These are phyloP conservation scores for Macrocentrus cingulum DNA, from an alignment of 1,140 invertebrate genomes.

Conservation along the genomic window DNA sequence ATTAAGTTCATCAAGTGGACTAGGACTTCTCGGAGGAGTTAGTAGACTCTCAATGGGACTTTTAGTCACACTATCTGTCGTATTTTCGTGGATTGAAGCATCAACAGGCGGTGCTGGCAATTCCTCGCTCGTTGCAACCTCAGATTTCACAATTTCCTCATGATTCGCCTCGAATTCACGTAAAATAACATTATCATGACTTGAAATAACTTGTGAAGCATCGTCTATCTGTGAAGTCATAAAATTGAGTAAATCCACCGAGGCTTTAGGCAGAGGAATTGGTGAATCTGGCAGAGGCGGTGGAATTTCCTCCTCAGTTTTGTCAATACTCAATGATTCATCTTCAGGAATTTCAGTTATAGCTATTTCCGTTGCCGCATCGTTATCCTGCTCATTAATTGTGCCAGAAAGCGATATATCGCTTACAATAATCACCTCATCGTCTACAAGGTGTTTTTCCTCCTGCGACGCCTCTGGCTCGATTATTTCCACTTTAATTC, in stretches of 20 bases:
- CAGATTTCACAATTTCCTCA: neutral
- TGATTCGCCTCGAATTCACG: too few relatives aligned
- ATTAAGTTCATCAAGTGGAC: conserved; percentile 35
- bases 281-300: conserved; percentile 44
- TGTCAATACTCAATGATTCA: neutral
- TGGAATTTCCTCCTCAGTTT: conserved; percentile 32
- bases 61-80: too few relatives aligned
- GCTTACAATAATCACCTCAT: neutral
- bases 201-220: neutral
- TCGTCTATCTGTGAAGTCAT: conserved; percentile 30
- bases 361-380: neutral
- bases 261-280: conserved; percentile 32
- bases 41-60: conserved; percentile 32
- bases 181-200: too few relatives aligned
- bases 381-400: neutral
- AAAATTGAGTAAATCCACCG: conserved; percentile 27
- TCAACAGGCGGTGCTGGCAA: neutral
- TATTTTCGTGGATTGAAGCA: too few relatives aligned
- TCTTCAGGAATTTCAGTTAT: neutral
- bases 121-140: neutral
- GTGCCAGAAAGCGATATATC: conserved; percentile 3
- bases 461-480: neutral
- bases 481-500: conserved; percentile 26
- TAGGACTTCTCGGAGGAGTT: conserved; percentile 40
- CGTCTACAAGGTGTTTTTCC: conserved; percentile 9